These are phyloP conservation scores for Manis javanica DNA, from an alignment of 2,797 vertebrate species.

Conservation along the genomic window DNA sequence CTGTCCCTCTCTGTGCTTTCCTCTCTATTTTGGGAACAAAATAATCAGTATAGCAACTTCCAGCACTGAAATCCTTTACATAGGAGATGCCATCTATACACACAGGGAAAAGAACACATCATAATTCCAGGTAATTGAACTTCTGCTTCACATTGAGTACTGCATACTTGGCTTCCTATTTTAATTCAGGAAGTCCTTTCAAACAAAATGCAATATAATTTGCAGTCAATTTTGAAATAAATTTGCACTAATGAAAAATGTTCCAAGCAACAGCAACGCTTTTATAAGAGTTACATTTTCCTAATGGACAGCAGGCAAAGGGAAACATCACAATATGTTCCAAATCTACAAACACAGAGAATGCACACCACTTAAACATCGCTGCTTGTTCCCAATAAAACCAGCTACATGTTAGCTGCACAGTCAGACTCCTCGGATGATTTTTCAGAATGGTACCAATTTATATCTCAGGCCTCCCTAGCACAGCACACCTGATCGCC, in stretches of 20 bases:
- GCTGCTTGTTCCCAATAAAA: conserved; percentile 48
- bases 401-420: conserved; percentile 42
- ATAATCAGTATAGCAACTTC: background rate
- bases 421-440: conserved; percentile 20
- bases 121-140: conserved; percentile 57
- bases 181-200: conserved; percentile 72
- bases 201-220: conserved; percentile 65
- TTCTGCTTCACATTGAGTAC: conserved; percentile 43
- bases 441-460: conserved; percentile 47
- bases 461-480: background rate
- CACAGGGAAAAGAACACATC: background rate
- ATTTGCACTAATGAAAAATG: conserved; percentile 73
- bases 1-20: conserved; percentile 58
- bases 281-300: conserved; percentile 59
- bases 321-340: conserved; percentile 51
- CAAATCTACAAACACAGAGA: background rate
- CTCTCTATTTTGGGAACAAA: conserved; percentile 45
- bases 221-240: conserved; percentile 58
- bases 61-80: background rate
- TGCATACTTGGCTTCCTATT: background rate
- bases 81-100: background rate
- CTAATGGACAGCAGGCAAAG: conserved; percentile 52
- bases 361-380: background rate
- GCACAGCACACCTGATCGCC: conserved; percentile 64
- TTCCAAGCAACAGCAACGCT: conserved; percentile 54